Evolutionary conservation across 2,888 invertebrate species (phyloP).

Genomic region (Aleiodes leptofemur): DNA sequence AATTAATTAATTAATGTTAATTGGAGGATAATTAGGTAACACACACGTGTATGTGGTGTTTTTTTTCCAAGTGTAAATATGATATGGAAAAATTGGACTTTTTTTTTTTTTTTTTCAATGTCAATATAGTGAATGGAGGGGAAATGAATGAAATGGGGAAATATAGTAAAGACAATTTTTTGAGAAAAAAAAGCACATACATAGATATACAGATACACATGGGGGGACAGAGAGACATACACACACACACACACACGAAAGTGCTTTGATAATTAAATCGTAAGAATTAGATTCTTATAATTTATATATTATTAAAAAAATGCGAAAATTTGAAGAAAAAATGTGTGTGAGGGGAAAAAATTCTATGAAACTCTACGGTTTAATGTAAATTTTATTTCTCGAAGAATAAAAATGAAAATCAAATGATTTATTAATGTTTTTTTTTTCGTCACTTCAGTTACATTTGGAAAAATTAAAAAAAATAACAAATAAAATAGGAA

Average conservation of each 20-base stretch:
- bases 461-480: no score
- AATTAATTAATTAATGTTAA: neutral
- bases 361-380: no score
- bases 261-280: constrained; percentile 57
- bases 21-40: constrained; percentile 23
- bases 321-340: neutral
- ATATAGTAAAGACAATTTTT: constrained; percentile 53
- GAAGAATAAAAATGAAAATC: neutral
- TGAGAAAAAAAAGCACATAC: no score
- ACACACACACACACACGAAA: constrained; percentile 53
- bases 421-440: no score
- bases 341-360: neutral
- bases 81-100: constrained; percentile 14
- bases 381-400: no score
- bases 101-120: no score
- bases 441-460: no score
- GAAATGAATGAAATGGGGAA: constrained; percentile 55
- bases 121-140: neutral
- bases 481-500: constrained; percentile 37
- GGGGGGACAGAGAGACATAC: no score
- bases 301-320: constrained; percentile 61
- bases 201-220: no score
- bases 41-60: neutral
- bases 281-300: constrained; percentile 69
- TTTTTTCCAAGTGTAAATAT: constrained; percentile 33